These are phyloP conservation scores for Polymixis flavicincta DNA, from an alignment of 2,888 invertebrate species.

Conservation along the genomic window DNA sequence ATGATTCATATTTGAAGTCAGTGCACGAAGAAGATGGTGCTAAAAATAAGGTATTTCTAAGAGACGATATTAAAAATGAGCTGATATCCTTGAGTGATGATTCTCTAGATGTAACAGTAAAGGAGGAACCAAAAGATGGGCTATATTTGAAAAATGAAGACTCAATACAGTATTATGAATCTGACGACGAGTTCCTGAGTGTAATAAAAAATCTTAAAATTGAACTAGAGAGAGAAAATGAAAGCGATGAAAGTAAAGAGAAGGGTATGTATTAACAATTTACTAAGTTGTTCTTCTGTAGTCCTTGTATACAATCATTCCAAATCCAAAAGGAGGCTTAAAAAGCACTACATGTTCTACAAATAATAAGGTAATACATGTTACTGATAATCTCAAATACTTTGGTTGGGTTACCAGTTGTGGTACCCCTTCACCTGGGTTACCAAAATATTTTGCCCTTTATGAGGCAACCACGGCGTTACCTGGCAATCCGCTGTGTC, in stretches of 20 bases:
- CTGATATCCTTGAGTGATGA: constrained; percentile 45
- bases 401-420: too few species aligned
- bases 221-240: constrained; percentile 66
- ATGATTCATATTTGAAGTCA: constrained; percentile 75
- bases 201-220: constrained; percentile 72
- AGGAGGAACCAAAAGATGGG: constrained; percentile 56
- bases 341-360: background rate
- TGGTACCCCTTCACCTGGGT: too few species aligned
- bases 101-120: constrained; percentile 62
- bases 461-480: too few species aligned
- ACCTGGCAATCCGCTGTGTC: too few species aligned
- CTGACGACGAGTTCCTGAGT: constrained; percentile 81
- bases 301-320: background rate
- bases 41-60: constrained; percentile 65
- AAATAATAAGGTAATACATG: background rate
- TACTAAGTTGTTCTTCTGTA: constrained; percentile 22
- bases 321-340: background rate
- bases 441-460: too few species aligned
- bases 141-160: constrained; percentile 50
- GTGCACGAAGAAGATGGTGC: constrained; percentile 49
- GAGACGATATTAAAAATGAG: constrained; percentile 59
- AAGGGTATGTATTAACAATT: constrained; percentile 69
- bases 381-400: too few species aligned
- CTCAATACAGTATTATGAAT: constrained; percentile 62
- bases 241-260: constrained; percentile 70